phyloP scores from a whole-genome alignment of 2,113 vertebrate species.

The Rhombomys opimus region DNA sequence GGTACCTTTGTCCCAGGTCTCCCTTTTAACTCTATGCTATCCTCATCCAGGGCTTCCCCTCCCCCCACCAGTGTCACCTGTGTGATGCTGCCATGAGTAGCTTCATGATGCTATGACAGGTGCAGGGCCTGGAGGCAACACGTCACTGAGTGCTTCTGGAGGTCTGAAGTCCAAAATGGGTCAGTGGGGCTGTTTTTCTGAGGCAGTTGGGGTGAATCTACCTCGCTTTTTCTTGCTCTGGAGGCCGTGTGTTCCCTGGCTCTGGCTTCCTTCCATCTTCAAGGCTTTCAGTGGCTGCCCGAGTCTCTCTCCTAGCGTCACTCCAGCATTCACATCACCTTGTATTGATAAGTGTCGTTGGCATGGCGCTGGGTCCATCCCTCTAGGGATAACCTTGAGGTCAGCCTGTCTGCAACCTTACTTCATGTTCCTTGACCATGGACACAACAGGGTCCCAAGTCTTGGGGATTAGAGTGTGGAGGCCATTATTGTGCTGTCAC shows the following conservation, averaged over 20 bases:
- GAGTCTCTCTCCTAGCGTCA: background rate
- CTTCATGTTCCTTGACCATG: background rate
- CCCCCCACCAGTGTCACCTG: no score
- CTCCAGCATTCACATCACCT: background rate
- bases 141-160: background rate
- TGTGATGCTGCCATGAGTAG: background rate
- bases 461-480: background rate
- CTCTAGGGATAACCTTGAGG: background rate
- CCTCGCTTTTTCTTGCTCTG: background rate
- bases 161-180: background rate
- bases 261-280: background rate
- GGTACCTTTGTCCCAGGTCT: background rate
- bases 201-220: background rate
- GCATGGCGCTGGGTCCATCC: background rate
- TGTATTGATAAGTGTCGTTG: no score
- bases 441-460: background rate
- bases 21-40: background rate
- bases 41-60: background rate
- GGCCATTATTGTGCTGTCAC: accelerated
- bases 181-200: background rate
- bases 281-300: background rate
- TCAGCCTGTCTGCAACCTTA: background rate
- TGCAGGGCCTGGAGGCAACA: background rate
- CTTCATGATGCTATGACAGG: background rate
- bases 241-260: background rate